phyloP scores from a whole-genome alignment of 2,888 invertebrate genomes.

The Eupithecia vulgata region DNA sequence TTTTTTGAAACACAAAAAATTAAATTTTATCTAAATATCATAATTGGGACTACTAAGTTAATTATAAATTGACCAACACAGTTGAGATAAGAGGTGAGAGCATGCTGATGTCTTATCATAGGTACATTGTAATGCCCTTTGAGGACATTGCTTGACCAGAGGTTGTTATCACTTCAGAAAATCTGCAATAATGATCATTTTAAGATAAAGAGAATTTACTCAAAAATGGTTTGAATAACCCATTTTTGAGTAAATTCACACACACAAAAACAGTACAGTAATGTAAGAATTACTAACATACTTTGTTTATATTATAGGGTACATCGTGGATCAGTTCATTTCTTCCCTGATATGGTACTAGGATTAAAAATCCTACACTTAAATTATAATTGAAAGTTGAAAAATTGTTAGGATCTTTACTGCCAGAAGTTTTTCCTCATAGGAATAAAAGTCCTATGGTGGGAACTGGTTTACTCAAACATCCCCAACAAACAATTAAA shows the following conservation, averaged over 20 bases:
- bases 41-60: not conserved
- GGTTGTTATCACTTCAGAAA: not conserved
- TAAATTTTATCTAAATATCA: not conserved
- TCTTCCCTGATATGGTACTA: not conserved
- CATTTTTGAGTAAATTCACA: too few relatives aligned
- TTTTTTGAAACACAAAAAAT: not conserved
- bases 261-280: too few relatives aligned
- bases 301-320: not conserved
- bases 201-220: not conserved
- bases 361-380: not conserved
- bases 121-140: not conserved
- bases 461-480: not conserved
- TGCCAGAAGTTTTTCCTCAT: not conserved
- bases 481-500: not conserved
- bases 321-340: not conserved
- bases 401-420: not conserved
- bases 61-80: not conserved
- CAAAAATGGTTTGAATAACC: not conserved
- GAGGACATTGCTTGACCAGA: not conserved
- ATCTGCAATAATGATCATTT: not conserved
- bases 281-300: not conserved
- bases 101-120: not conserved
- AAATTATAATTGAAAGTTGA: not conserved
- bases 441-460: not conserved
- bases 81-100: not conserved